Evolutionary conservation across 2,888 invertebrate species (phyloP), one percentile per base, ranked within the genome.

Genomic region (Idaea aversata): DNA sequence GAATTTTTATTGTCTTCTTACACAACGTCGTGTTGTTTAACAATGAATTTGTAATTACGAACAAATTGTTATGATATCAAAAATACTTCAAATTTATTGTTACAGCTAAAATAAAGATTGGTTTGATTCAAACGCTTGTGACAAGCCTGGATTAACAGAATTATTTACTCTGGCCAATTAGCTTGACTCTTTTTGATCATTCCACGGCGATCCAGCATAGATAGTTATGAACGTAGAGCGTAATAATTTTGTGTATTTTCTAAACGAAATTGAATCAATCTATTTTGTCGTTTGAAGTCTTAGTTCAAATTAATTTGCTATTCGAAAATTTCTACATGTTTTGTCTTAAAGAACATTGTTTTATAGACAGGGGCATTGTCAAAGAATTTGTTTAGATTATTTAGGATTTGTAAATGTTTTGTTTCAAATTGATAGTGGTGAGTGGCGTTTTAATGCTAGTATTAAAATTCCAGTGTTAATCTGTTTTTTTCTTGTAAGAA

Each of bases 1-100:
- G 66, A 66, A 70, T 69, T 64, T 63, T 70, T 71, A 72, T 76
- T 71, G 70, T 72, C 62, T 63, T 72, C 62, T 47, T 47, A 47
- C 47, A 47, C 47, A 47, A 47, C 7, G 47, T 3, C 7, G 3
- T 47, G 7, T 47, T 13, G 13, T 61, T 62, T 47, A 47, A 3
- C 47, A 47, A 7, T 13, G 47, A 25, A 47, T 47, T 47, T 47
- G 47, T 10, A 47, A 47, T 10, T 47, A 7, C 6, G 47, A 47
- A 47, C 47, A 47, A 47, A 47, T 47, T 47, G 13, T 47, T 47
- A 7, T 4, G 47, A 47, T 13, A 47, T 47, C 0, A 7, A 47
- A 47, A 6, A 5, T 47, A 47, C 4, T 10, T 47, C 10, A 36
- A 4, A 0, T 7, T 7, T 13, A 7, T 47, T 3, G 47, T 4